Evolutionary conservation across 2,888 invertebrate genomes (phyloP).

Genomic region (Stenichneumon culpator): DNA sequence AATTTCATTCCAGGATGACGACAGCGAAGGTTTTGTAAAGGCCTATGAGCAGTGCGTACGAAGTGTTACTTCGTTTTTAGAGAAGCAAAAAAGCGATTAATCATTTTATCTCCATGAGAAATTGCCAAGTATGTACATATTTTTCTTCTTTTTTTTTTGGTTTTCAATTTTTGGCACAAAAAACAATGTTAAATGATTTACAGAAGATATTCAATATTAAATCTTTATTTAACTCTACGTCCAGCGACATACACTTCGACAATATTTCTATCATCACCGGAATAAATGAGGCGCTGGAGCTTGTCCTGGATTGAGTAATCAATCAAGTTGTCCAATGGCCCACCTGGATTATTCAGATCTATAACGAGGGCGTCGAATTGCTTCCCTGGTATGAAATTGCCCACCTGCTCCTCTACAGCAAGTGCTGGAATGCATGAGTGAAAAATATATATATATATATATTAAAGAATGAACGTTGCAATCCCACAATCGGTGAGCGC

Average conservation of each 20-base stretch:
- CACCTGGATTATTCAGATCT: slow-evolving; percentile 87
- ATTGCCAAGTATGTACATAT: slow-evolving; percentile 40
- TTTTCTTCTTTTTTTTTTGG: no score
- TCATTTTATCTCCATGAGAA: slow-evolving; percentile 4
- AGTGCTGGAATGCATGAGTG: slow-evolving; percentile 87
- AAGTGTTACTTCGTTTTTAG: slow-evolving; percentile 89
- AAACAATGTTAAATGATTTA: background rate
- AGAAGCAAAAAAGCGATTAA: slow-evolving; percentile 75
- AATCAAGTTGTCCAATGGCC: slow-evolving; percentile 86
- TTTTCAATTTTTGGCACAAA: background rate
- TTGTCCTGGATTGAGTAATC: slow-evolving; percentile 87
- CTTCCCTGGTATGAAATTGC: slow-evolving; percentile 93
- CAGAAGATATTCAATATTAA: background rate
- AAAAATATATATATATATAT: slow-evolving; percentile 9
- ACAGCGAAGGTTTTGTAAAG: slow-evolving; percentile 90
- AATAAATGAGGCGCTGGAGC: slow-evolving; percentile 91
- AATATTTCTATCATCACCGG: slow-evolving; percentile 95
- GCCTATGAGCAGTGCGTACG: slow-evolving; percentile 91
- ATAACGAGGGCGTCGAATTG: slow-evolving; percentile 95
- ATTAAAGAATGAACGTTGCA: background rate
- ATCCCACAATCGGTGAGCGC: background rate
- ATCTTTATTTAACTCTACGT: slow-evolving; percentile 85
- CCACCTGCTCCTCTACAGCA: slow-evolving; percentile 90
- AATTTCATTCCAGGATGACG: slow-evolving; percentile 87
- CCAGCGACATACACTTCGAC: slow-evolving; percentile 92